Evolutionary conservation across 2,888 invertebrate species (phyloP).

Genomic region (Cheilosia soror): DNA sequence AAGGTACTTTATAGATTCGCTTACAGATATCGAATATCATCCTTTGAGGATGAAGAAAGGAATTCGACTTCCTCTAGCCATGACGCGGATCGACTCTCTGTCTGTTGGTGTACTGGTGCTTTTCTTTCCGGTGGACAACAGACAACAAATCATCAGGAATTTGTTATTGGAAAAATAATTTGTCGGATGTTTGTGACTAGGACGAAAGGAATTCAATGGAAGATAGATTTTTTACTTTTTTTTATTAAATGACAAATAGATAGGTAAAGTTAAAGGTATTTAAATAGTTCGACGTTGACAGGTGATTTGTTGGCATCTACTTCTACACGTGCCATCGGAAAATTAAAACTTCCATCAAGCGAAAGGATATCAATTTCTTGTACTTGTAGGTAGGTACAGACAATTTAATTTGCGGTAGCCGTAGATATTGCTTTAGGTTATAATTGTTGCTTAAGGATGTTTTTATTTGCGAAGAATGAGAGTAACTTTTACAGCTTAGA

Average conservation of each 20-base stretch:
- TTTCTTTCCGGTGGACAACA: conserved; percentile 18
- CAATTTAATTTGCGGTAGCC: too few relatives aligned
- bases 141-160: conserved; percentile 67
- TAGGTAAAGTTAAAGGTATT: conserved; percentile 24
- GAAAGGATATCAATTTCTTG: too few relatives aligned
- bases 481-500: too few relatives aligned
- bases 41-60: conserved; percentile 44
- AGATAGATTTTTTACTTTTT: not conserved
- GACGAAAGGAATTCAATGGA: conserved; percentile 1
- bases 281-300: conserved; percentile 11
- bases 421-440: too few relatives aligned
- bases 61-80: conserved; percentile 46
- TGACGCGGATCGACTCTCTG: conserved; percentile 24
- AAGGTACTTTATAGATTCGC: conserved; percentile 59
- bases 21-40: conserved; percentile 59
- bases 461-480: too few relatives aligned
- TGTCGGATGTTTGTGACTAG: conserved; percentile 27
- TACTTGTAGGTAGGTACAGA: too few relatives aligned
- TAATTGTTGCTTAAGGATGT: too few relatives aligned
- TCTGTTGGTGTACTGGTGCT: conserved; percentile 15
- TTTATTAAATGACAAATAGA: not conserved
- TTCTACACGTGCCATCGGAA: conserved; percentile 27
- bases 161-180: conserved; percentile 63
- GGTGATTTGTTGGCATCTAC: not conserved
- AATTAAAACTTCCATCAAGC: too few relatives aligned